Percentiles rank a stretch among this genome's conserved stretches.
Evolutionary conservation across 2,113 vertebrate genomes (phyloP).

Genomic region (human): DNA sequence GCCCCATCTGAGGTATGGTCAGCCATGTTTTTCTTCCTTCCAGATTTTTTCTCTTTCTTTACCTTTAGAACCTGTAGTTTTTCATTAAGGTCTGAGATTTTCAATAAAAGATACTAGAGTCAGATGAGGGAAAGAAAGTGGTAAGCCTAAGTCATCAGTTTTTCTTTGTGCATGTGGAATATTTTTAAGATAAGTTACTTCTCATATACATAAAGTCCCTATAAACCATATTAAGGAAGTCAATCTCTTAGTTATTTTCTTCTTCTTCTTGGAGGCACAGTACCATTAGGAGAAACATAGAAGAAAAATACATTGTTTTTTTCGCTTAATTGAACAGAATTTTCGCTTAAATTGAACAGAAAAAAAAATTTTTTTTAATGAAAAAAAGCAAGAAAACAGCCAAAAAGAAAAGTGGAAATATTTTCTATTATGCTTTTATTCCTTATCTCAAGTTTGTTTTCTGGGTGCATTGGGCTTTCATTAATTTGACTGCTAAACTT

Average conservation of each 20-base stretch:
- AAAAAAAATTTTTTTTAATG: neutral
- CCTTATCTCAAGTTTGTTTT: slow-evolving; percentile 8
- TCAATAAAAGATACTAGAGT: neutral
- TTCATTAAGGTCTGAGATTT: neutral
- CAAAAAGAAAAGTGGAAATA: neutral
- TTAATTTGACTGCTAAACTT: slow-evolving; percentile 10
- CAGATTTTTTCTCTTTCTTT: neutral
- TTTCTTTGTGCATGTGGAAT: neutral
- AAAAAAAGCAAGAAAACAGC: neutral
- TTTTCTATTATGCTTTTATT: neutral
- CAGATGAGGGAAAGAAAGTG: neutral
- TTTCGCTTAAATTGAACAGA: slow-evolving; percentile 29
- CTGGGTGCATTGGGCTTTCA: slow-evolving; percentile 28
- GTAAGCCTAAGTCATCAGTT: neutral
- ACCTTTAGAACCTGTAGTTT: neutral
- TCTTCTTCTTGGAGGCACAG: neutral
- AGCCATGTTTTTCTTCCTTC: neutral
- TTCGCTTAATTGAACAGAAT: too few species aligned
- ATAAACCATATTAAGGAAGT: neutral
- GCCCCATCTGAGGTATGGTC: neutral
- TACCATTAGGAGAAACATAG: neutral
- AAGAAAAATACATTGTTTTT: neutral
- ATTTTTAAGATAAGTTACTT: neutral
- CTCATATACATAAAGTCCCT: neutral
- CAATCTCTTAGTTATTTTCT: neutral